Evolutionary conservation across 2,113 vertebrate species (phyloP).

Genomic region (Nansenia antarctica): DNA sequence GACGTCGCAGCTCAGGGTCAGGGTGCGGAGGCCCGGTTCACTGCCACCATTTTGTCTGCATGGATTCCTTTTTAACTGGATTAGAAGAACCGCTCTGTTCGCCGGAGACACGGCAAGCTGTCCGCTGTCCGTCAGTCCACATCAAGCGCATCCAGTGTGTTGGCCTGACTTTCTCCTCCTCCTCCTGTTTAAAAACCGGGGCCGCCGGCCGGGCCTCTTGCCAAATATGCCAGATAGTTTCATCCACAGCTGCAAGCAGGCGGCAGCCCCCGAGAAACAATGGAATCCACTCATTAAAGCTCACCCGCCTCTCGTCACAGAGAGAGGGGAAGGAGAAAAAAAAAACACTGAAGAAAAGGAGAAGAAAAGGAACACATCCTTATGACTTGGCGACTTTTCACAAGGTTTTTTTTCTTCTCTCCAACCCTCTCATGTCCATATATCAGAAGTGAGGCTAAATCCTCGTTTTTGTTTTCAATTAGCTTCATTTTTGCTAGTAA

Average conservation of each 20-base stretch:
- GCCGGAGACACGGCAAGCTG: conserved; percentile 52
- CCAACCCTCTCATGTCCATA: conserved; percentile 4
- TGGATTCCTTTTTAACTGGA: conserved; percentile 44
- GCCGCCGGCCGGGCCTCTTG: conserved; percentile 47
- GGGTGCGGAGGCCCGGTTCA: too few species aligned
- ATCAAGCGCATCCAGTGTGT: conserved; percentile 58
- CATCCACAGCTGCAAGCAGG: conserved; percentile 76
- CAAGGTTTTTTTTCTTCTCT: conserved; percentile 2
- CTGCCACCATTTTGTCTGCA: conserved; percentile 40
- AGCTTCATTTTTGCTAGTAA: too few species aligned
- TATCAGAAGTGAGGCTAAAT: background rate
- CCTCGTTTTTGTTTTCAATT: background rate
- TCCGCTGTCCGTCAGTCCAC: conserved; percentile 62
- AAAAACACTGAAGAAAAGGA: conserved; percentile 23
- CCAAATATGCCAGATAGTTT: conserved; percentile 72
- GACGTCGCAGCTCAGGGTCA: too few species aligned
- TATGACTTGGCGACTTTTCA: conserved; percentile 25
- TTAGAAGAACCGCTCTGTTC: conserved; percentile 41
- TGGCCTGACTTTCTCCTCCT: conserved; percentile 32
- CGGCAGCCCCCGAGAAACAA: conserved; percentile 64
- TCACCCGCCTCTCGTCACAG: conserved; percentile 39
- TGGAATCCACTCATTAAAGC: conserved; percentile 70
- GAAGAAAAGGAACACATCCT: conserved; percentile 30
- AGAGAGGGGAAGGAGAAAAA: conserved; percentile 17
- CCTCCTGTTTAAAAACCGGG: conserved; percentile 48